Percentiles rank a stretch among this genome's conserved stretches.
These are phyloP conservation scores for Drosophila nasuta DNA, from an alignment of 1,140 invertebrate genomes.

Conservation along the genomic window DNA sequence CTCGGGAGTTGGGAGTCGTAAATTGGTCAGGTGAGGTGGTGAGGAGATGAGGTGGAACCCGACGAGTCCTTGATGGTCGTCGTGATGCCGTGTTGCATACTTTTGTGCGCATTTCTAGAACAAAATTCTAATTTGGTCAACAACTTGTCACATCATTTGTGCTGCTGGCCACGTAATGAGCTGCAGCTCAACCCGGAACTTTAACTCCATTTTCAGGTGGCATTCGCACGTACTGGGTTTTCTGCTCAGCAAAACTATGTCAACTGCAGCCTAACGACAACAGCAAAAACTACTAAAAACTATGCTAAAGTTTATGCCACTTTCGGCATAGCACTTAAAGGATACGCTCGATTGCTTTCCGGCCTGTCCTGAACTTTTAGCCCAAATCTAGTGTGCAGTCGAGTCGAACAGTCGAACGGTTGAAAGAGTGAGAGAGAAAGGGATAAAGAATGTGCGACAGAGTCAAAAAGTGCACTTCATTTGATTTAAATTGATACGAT, in stretches of 20 bases:
- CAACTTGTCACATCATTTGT: constrained; percentile 70
- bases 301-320: constrained; percentile 69
- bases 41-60: not conserved
- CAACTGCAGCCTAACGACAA: constrained; percentile 42
- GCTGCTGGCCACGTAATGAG: constrained; percentile 78
- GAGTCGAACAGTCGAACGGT: constrained; percentile 19
- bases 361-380: constrained; percentile 29
- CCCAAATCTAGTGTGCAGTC: constrained; percentile 42
- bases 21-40: constrained; percentile 27
- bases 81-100: constrained; percentile 31
- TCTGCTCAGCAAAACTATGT: constrained; percentile 59
- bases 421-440: not conserved
- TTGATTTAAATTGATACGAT: constrained; percentile 81
- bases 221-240: constrained; percentile 66
- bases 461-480: constrained; percentile 75
- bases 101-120: constrained; percentile 39
- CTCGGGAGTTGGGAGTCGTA: constrained; percentile 39
- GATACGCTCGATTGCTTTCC: constrained; percentile 66
- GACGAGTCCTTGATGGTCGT: not conserved
- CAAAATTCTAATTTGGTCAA: constrained; percentile 73
- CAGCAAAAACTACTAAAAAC: constrained; percentile 34
- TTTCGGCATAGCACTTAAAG: constrained; percentile 62
- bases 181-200: constrained; percentile 52
- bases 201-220: constrained; percentile 38
- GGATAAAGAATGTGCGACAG: not conserved